Base-by-base conservation (phyloP, 2,113 vertebrate species). In the Triplophysa dalaica region DNA sequence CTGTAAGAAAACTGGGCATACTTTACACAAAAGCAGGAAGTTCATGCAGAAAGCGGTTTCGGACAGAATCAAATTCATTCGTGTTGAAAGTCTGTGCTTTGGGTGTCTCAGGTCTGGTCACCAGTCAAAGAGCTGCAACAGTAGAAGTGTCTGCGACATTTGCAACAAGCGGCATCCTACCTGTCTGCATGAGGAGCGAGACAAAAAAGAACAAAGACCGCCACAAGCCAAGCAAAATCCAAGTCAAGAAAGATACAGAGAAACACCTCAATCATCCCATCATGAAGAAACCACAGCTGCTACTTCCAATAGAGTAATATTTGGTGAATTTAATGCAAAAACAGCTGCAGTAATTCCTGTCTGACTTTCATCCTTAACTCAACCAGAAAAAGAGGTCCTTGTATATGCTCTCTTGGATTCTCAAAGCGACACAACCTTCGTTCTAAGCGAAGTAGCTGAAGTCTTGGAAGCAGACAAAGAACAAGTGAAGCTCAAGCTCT, bases 401-500 rank as follows among this genome's bases (percentile, higher is more conserved):
- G 60, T 76, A 6, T 76, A 26, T n/a, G 22, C 73, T 19, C 72
- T 61, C 0, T 60, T 60, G 9, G 29, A 43, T 26, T 75, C n/a
- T 75, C 58, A 75, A 26, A 61, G 56, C 3, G 29, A 75, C 38
- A 75, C 29, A 45, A 45, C 43, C 8, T 45, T 45, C 43, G 10
- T 45, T 45, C 10, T 11, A 11, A 45, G 9, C 10, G 14, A 38
- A 61, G 38, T 43, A 26, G 58, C 22, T 9, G 58, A 26, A 75
- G 56, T 43, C 1, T 22, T 60, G n/a, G 56, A 22, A 62, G 16
- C 17, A 62, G 45, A 3, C n/a, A 62, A 62, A 75, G 58, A 75
- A 62, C 72, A 73, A 41, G 33, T 78, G 1, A 69, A 68, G 19
- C n/a, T 69, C 6, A 78, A 78, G 50, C 65, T 78, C 52, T 69